Evolutionary conservation across 30 jellyfish, hydroid and myxozoan species (phyloP), one percentile per base, ranked within the genome.

Genomic region (Aurelia sp.): DNA sequence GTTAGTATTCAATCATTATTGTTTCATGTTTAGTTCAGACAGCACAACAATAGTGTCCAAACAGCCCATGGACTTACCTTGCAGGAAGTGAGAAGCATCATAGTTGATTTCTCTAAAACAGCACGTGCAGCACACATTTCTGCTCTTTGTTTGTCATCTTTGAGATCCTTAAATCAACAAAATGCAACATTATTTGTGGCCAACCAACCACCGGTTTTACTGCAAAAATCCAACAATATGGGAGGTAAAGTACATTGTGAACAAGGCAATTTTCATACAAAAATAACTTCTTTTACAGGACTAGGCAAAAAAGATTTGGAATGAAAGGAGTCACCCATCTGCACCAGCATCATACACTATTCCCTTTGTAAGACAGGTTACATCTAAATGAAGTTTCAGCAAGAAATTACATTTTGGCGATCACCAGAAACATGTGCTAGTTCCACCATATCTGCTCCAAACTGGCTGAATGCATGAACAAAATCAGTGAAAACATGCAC

Each of bases 71-170:
- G 27, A 31, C 33, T 44, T 76, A 95, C 99, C 96, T 95, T 95
- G 66, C 99, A 95, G 18, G 99, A 91, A 7, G 99, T 95, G 4
- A 95, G 81, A 17, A 95, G 90, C 99, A 95, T 95, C 99, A 95
- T 89, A 51, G 99, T 95, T 78, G 99, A 95, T 73, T 95, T 95
- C 80, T 95, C 99, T 7, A 95, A 76, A 23, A 95, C 89, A 19
- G 99, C 97, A 23, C 99, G 72, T 4, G 99, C 96, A 37, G 97
- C 99, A 85, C 99, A 95, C 90, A 95, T 96, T 79, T 95, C 99
- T 15, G 99, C 99, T 23, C 99, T 73, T 79, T 95, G 98, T 51
- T 84, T 76, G 63, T 95, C 97, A 81, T 95, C 97, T 84, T 89
- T 89, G 18, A 95, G 91, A 80, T 95, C 99, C 99, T 95, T 73